Percentiles rank a stretch among this genome's conserved stretches.
phyloP scores from a whole-genome alignment of 1,140 invertebrate species.

The Pomacea maculata region DNA sequence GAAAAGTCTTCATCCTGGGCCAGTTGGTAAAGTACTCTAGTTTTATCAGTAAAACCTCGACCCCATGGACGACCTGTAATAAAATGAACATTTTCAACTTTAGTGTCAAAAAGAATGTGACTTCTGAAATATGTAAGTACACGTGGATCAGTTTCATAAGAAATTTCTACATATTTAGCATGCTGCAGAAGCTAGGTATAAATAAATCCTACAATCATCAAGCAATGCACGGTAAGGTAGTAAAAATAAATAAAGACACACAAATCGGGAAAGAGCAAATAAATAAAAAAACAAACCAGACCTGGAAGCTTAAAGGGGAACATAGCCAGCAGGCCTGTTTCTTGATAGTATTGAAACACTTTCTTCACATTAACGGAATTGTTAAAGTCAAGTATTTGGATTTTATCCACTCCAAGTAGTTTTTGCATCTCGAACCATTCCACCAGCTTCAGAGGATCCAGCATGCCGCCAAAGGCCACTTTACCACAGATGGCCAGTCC shows the following conservation, averaged over 20 bases:
- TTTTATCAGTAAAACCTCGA: background rate
- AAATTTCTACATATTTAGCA: too few relatives aligned
- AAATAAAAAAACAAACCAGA: background rate
- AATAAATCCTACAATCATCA: too few relatives aligned
- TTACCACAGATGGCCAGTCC: background rate
- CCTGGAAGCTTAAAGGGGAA: constrained; percentile 6
- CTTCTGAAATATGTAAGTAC: too few relatives aligned
- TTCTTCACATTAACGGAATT: background rate
- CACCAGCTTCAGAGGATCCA: background rate
- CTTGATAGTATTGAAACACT: constrained; percentile 3
- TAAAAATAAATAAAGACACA: too few relatives aligned
- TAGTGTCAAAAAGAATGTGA: too few relatives aligned
- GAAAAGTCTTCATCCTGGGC: constrained; percentile 2
- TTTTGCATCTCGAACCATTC: constrained; percentile 22
- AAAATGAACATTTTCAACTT: too few relatives aligned
- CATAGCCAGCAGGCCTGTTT: background rate
- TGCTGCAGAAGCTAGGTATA: too few relatives aligned
- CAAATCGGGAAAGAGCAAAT: too few relatives aligned
- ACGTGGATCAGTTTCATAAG: too few relatives aligned
- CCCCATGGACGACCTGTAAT: background rate
- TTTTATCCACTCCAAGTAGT: constrained; percentile 18
- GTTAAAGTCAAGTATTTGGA: background rate
- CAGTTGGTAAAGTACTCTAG: too few relatives aligned
- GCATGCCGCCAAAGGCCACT: background rate
- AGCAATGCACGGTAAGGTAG: too few relatives aligned